phyloP scores from a whole-genome alignment of 53 echinoderm and acorn worm species.

The Crossaster papposus region DNA sequence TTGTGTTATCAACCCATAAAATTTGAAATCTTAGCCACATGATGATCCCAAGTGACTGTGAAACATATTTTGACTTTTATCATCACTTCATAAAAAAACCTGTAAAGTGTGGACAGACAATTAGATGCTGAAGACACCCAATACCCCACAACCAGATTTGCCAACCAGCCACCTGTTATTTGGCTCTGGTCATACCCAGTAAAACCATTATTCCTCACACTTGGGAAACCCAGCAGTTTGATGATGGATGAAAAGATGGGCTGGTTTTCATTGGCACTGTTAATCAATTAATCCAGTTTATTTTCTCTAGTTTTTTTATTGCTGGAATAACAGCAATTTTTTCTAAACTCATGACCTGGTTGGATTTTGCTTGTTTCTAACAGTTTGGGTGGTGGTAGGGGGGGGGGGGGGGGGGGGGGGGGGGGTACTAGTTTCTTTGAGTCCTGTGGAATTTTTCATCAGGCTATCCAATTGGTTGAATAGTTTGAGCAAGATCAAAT shows the following conservation, averaged over 20 bases:
- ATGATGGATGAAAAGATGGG: slow-evolving; percentile 19
- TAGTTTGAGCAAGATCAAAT: slow-evolving; percentile 27
- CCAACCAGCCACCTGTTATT: neutral
- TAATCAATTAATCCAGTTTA: slow-evolving; percentile 34
- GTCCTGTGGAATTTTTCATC: slow-evolving; percentile 1
- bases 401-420: too few species aligned
- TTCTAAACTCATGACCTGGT: neutral
- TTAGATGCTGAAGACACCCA: neutral
- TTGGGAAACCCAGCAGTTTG: neutral
- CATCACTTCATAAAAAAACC: neutral
- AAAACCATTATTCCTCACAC: too few species aligned
- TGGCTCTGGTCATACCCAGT: neutral
- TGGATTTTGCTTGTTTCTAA: slow-evolving; percentile 1
- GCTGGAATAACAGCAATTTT: neutral
- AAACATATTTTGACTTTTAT: neutral
- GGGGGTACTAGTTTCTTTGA: neutral
- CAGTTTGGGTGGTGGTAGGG: too few species aligned
- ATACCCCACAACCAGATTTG: neutral
- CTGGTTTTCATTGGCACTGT: slow-evolving; percentile 16
- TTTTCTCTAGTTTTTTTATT: slow-evolving; percentile 15
- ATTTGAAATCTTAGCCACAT: neutral
- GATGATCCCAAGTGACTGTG: neutral
- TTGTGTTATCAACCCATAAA: too few species aligned
- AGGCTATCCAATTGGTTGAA: slow-evolving; percentile 36
- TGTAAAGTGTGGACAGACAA: neutral